These are phyloP conservation scores for Cepaea hortensis DNA, from an alignment of 2,888 invertebrate species.

Conservation along the genomic window DNA sequence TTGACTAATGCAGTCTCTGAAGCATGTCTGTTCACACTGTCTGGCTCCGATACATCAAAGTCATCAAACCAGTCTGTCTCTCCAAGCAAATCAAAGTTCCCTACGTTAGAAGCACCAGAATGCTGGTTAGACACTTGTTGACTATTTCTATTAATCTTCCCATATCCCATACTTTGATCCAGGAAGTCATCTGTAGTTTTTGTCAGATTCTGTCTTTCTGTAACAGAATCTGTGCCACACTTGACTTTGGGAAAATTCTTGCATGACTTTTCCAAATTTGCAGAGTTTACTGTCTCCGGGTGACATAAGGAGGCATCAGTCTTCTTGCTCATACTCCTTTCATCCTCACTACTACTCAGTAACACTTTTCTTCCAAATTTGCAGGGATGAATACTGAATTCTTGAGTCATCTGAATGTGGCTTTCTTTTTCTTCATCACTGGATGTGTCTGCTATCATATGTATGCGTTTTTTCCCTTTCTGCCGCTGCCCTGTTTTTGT, in stretches of 20 bases:
- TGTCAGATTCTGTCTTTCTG: background rate
- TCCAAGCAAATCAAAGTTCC: slow-evolving; percentile 30
- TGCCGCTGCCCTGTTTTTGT: background rate
- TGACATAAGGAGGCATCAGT: background rate
- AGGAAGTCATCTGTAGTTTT: background rate
- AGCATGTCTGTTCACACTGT: background rate
- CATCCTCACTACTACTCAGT: slow-evolving; percentile 58
- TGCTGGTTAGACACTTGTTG: background rate
- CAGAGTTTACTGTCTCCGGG: background rate
- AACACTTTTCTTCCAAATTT: slow-evolving; percentile 22
- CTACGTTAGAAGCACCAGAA: background rate
- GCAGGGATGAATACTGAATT: slow-evolving; percentile 1
- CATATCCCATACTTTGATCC: background rate
- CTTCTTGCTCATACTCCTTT: background rate
- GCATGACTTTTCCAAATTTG: background rate
- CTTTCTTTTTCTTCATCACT: slow-evolving; percentile 58
- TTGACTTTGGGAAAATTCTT: background rate
- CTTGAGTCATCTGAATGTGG: slow-evolving; percentile 22
- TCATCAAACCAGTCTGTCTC: slow-evolving; percentile 32
- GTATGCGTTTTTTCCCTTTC: slow-evolving; percentile 56
- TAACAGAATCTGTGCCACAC: background rate
- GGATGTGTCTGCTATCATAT: slow-evolving; percentile 56
- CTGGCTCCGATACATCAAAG: background rate
- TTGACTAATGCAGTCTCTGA: background rate
- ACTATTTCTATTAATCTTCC: no score